Evolutionary conservation across 2,113 vertebrate genomes (phyloP).

Genomic region (Menura novaehollandiae): DNA sequence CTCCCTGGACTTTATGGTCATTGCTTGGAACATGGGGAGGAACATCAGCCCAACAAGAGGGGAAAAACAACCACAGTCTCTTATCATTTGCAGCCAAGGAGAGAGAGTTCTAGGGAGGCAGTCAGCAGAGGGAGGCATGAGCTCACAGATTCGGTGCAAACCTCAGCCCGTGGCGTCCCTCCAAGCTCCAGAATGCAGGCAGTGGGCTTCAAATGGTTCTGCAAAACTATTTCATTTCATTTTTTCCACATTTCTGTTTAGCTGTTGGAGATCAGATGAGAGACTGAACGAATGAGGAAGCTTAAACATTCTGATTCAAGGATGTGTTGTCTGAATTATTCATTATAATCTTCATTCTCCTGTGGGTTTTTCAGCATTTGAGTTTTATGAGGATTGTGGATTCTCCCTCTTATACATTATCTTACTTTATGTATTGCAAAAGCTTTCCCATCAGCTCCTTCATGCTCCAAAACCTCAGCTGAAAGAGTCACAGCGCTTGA

Average conservation of each 20-base stretch:
- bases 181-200: not conserved
- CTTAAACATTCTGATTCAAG: not conserved
- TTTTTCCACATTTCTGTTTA: not conserved
- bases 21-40: not conserved
- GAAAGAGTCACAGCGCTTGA: not conserved
- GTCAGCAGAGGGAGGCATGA: slow-evolving; percentile 45
- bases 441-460: not conserved
- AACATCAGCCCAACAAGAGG: not conserved
- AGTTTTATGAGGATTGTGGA: not conserved
- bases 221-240: not conserved
- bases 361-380: not conserved
- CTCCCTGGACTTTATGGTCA: fast-evolving
- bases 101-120: not conserved
- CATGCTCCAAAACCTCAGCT: not conserved
- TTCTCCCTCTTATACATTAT: not conserved
- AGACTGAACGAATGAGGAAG: not conserved
- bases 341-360: not conserved
- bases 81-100: not conserved
- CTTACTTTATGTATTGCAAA: not conserved
- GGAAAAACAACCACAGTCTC: fast-evolving
- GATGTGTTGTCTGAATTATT: not conserved
- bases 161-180: not conserved
- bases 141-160: not conserved
- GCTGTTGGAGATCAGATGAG: not conserved
- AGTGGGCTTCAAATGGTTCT: not conserved